These are phyloP conservation scores for Portevinia maculata DNA, from an alignment of 2,888 invertebrate species.

Conservation along the genomic window DNA sequence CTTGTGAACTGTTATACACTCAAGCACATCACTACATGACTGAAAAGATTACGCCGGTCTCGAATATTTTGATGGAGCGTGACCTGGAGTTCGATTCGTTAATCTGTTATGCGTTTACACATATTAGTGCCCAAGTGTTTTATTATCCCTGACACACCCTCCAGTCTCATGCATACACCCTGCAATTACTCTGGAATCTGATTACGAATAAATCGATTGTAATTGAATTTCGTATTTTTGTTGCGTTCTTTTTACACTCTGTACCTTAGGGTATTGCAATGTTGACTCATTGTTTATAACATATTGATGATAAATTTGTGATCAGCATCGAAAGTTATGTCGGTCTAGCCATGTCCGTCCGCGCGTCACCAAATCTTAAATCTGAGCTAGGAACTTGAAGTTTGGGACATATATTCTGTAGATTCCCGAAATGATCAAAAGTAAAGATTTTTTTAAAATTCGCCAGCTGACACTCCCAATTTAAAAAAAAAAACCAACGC, in stretches of 20 bases:
- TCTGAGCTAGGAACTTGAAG: too few relatives aligned
- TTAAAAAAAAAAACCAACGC: too few relatives aligned
- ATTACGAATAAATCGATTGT: conserved; percentile 74
- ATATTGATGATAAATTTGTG: conserved; percentile 71
- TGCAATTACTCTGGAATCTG: conserved; percentile 65
- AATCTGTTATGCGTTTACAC: conserved; percentile 42
- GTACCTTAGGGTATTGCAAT: conserved; percentile 8
- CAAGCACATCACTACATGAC: conserved; percentile 34
- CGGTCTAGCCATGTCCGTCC: too few relatives aligned
- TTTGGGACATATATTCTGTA: too few relatives aligned
- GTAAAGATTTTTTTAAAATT: too few relatives aligned
- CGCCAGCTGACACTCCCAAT: too few relatives aligned
- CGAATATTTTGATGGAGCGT: conserved; percentile 42
- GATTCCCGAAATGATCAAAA: too few relatives aligned
- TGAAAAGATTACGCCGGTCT: neutral
- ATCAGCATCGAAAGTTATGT: too few relatives aligned
- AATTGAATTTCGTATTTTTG: conserved; percentile 62
- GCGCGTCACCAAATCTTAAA: too few relatives aligned
- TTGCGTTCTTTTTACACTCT: conserved; percentile 15
- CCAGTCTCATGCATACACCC: conserved; percentile 33
- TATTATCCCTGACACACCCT: conserved; percentile 67
- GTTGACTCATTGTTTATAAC: conserved; percentile 61
- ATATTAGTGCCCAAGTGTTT: conserved; percentile 63
- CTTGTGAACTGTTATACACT: neutral
- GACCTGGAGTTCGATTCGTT: conserved; percentile 54